phyloP scores from a whole-genome alignment of 2,113 vertebrate species.

The Panthera tigris region DNA sequence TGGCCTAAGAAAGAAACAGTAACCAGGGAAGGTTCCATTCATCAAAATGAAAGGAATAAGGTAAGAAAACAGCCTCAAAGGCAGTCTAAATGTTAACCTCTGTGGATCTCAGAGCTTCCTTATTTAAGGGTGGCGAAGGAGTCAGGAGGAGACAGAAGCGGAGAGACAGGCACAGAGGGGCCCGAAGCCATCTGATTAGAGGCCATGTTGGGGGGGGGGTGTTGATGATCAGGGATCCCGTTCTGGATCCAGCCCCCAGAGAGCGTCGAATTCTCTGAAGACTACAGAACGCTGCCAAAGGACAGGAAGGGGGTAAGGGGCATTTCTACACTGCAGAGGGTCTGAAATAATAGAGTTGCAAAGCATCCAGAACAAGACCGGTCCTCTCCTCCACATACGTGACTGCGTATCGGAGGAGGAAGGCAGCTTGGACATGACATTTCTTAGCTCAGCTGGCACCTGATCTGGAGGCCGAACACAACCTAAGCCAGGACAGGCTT shows the following conservation, averaged over 20 bases:
- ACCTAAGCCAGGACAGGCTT: neutral
- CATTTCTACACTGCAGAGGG: neutral
- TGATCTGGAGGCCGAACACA: neutral
- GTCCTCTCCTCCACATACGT: neutral
- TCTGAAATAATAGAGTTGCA: neutral
- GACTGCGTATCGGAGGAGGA: neutral
- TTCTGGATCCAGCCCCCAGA: neutral
- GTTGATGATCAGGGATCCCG: neutral
- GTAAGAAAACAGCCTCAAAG: constrained; percentile 35
- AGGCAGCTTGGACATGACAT: neutral
- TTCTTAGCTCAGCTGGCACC: neutral
- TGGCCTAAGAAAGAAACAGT: neutral
- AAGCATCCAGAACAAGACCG: neutral
- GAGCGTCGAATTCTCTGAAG: neutral
- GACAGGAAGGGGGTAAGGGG: neutral
- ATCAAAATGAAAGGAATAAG: neutral
- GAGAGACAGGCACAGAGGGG: neutral
- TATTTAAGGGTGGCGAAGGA: neutral
- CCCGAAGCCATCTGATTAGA: neutral
- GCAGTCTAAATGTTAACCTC: constrained; percentile 45
- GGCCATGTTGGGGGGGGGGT: neutral
- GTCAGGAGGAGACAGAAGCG: neutral
- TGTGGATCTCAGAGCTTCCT: neutral
- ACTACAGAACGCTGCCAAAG: neutral
- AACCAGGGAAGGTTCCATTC: neutral